phyloP scores from a whole-genome alignment of 2,888 invertebrate genomes.

The Rhagonycha lutea region DNA sequence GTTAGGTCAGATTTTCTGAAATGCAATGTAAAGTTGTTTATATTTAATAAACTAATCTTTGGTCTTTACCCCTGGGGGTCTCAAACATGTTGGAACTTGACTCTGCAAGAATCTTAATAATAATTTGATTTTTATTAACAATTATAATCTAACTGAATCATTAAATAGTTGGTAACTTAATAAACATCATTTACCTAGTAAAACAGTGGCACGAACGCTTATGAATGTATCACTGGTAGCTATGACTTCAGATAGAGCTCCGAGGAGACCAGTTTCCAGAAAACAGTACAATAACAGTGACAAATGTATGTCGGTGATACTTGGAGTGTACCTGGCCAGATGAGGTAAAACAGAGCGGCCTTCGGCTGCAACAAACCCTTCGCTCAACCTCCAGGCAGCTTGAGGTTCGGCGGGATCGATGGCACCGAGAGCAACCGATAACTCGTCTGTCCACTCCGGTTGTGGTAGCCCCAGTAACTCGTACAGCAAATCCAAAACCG shows the following conservation, averaged over 20 bases:
- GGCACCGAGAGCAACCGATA: conserved; percentile 83
- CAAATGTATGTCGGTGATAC: conserved; percentile 89
- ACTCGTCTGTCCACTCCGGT: conserved; percentile 92
- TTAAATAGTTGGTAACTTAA: background rate
- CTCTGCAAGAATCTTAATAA: background rate
- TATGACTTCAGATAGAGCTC: conserved; percentile 90
- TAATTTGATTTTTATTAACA: background rate
- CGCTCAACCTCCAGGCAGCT: conserved; percentile 86
- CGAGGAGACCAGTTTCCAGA: conserved; percentile 82
- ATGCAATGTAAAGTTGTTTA: too few species aligned
- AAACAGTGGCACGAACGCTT: conserved; percentile 87
- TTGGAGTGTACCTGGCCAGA: conserved; percentile 82
- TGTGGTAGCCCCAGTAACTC: conserved; percentile 86
- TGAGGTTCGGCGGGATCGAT: conserved; percentile 85
- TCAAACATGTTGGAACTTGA: too few species aligned
- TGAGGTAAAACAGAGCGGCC: conserved; percentile 85
- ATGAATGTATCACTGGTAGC: conserved; percentile 87
- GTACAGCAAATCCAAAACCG: conserved; percentile 88
- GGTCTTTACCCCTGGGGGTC: too few species aligned
- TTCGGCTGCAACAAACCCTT: conserved; percentile 95
- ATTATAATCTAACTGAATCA: background rate
- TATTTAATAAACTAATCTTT: too few species aligned
- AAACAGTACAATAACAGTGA: conserved; percentile 87
- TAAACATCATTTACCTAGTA: conserved; percentile 64
- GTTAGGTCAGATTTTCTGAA: too few species aligned